Base-by-base conservation (phyloP, 2,888 invertebrate genomes). In the Tromatobia lineatoria region DNA sequence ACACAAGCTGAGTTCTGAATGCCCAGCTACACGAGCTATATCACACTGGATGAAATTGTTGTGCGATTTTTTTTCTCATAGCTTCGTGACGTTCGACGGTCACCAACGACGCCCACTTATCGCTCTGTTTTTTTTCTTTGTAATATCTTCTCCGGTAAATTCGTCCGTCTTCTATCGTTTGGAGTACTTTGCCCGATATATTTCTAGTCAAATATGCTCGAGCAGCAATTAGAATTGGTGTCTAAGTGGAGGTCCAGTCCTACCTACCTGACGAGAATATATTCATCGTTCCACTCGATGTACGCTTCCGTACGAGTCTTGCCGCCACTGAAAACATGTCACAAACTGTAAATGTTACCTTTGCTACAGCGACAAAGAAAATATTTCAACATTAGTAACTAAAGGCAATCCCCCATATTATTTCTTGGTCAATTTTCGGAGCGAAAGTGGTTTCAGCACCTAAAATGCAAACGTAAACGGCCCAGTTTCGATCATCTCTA, bases 241-340 rank as follows among this genome's bases (percentile, higher is more conserved):
- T 86, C 89, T 92, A 91, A 90, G 88, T 81, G 70, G 89, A 89
- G 87, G 89, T 90, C 91, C 91, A 91, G 88, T 92, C 91, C 96
- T 97, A 97, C 95, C 96, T 96, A 88, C 96, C 95, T 61, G 93
- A 93, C 64, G 96, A 96, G 94, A 97, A 97, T 94, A 97, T 96
- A 94, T 95, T 96, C 93, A 97, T 96, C 81, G 96, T 96, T 91
- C 96, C 96, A 83, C 96, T 96, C 82, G 96, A 95, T 84, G 96
- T 95, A 89, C 97, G 95, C 93, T 97, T 97, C 85, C 96, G 95
- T 71, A 96, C 96, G 80, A 97, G 95, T 84, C 96, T 95, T 25
- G 96, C 96, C 85, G 96, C 96, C 92, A 96, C 97, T 97, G 95
- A 95, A 96, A 42, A 74, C 91, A 75, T 61, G 20, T 57, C 11